Evolutionary conservation across 1,140 invertebrate species (phyloP).

Genomic region (Acromyrmex heyeri): DNA sequence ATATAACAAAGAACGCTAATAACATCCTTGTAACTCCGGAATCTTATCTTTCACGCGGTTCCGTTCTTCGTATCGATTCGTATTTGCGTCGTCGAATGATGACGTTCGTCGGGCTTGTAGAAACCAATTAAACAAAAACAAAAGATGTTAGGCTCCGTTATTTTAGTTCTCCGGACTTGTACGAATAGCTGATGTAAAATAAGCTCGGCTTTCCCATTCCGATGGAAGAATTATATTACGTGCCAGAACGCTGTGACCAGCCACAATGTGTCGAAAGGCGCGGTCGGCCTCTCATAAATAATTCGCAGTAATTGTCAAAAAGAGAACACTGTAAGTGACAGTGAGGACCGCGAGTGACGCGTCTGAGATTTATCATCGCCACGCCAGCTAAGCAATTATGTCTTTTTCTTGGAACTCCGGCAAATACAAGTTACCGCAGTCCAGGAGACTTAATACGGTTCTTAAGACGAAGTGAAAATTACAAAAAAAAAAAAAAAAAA

Average conservation of each 20-base stretch:
- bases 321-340: constrained; percentile 26
- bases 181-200: background rate
- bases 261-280: constrained; percentile 52
- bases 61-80: background rate
- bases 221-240: constrained; percentile 4
- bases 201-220: background rate
- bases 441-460: too few species aligned
- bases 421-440: too few species aligned
- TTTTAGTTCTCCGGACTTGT: background rate
- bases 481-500: too few species aligned
- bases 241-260: constrained; percentile 1
- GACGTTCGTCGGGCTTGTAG: background rate
- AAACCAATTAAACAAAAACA: background rate
- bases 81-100: background rate
- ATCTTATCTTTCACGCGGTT: constrained; percentile 7
- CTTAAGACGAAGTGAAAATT: too few species aligned
- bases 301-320: constrained; percentile 44
- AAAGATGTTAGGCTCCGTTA: background rate
- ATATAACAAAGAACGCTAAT: background rate
- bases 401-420: background rate
- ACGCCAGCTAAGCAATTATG: constrained; percentile 58
- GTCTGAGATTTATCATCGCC: constrained; percentile 47
- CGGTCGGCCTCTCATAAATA: constrained; percentile 50
- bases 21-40: background rate
- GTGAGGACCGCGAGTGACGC: constrained; percentile 20